Conservation (phyloP, 2,888 invertebrate species). For the Malthinus flaveolus region DNA sequence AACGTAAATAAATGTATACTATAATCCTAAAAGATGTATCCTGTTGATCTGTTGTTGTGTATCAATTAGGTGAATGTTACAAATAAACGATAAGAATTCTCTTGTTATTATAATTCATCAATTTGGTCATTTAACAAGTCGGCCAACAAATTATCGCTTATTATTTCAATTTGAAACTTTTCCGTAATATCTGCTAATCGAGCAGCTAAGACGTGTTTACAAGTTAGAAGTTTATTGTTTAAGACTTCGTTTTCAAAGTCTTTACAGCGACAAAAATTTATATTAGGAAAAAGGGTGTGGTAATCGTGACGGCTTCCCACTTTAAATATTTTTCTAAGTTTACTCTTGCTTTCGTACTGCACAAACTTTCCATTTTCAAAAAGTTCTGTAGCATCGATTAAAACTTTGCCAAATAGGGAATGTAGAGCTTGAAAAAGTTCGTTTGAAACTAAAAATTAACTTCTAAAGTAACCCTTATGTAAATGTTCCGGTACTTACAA, state of each 20-base stretch:
- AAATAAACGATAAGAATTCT: too few species aligned
- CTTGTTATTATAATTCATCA: conserved; percentile 6
- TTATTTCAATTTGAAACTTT: conserved; percentile 52
- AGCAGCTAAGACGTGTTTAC: conserved; percentile 70
- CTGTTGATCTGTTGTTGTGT: too few species aligned
- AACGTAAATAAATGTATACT: too few species aligned
- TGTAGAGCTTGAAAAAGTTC: conserved; percentile 60
- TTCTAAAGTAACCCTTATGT: not conserved
- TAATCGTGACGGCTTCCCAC: conserved; percentile 61
- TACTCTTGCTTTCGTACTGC: conserved; percentile 55
- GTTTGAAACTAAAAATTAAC: conserved; percentile 59
- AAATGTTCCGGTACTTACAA: conserved; percentile 32
- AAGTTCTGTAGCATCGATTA: conserved; percentile 65
- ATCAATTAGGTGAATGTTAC: too few species aligned
- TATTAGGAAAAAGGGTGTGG: conserved; percentile 64
- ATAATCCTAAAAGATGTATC: too few species aligned
- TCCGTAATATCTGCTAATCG: conserved; percentile 60
- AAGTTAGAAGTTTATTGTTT: conserved; percentile 58
- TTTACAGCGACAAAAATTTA: conserved; percentile 71
- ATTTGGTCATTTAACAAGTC: conserved; percentile 41
- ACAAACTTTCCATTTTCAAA: conserved; percentile 62
- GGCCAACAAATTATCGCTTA: conserved; percentile 58
- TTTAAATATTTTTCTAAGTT: conserved; percentile 60
- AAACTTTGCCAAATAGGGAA: conserved; percentile 61
- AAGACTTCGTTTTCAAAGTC: conserved; percentile 64